phyloP scores from a whole-genome alignment of 2,113 vertebrate genomes.

The Phalacrocorax carbo region DNA sequence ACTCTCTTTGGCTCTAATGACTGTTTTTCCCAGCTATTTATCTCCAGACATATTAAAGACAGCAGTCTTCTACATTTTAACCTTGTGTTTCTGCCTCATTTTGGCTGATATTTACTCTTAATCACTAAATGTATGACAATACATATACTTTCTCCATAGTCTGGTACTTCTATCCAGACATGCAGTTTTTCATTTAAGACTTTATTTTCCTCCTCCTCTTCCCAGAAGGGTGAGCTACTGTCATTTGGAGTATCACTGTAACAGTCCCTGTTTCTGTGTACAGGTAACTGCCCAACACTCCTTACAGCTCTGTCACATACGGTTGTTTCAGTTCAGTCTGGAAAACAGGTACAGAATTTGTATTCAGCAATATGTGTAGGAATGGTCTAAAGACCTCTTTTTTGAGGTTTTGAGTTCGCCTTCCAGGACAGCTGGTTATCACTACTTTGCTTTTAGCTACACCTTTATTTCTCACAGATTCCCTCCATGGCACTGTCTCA shows the following conservation, averaged over 20 bases:
- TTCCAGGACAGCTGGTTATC: neutral
- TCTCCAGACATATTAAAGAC: neutral
- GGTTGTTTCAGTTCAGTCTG: neutral
- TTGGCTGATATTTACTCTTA: neutral
- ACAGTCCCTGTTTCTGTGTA: neutral
- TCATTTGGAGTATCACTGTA: neutral
- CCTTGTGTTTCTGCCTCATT: neutral
- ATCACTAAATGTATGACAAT: neutral
- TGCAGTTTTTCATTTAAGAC: neutral
- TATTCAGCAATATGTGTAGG: neutral
- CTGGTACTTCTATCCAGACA: neutral
- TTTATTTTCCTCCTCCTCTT: neutral
- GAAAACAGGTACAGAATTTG: neutral
- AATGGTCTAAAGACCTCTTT: neutral
- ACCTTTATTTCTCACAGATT: neutral
- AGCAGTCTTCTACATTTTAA: neutral
- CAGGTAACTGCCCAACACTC: neutral
- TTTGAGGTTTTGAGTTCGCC: neutral
- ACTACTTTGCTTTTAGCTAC: neutral
- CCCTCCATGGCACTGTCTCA: neutral
- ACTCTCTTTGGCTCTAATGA: neutral
- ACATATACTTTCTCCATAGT: neutral
- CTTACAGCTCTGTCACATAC: neutral
- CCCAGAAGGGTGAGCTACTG: slow-evolving; percentile 20
- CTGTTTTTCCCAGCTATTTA: neutral